Base-by-base conservation (phyloP, 2,113 vertebrate genomes). In the Mixornis gularis region DNA sequence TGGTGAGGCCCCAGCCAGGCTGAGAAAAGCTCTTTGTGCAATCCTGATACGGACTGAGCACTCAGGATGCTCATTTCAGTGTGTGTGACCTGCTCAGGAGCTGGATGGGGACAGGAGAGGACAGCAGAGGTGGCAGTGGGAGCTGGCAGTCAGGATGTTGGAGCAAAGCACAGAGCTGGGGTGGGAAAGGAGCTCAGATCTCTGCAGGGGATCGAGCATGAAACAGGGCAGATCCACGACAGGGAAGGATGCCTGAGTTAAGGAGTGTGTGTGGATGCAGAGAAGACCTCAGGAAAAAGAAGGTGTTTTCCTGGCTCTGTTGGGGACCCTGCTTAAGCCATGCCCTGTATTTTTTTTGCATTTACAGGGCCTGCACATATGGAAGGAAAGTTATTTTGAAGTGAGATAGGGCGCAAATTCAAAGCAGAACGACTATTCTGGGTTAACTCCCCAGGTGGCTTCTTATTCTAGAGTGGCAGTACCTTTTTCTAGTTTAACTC, bases 401-500 rank as follows among this genome's bases (percentile, higher is more conserved):
- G 79, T 10, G 36, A 89, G 43, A 82, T 0, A 79, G 64, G 91
- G 85, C 11, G 26, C 1, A 0, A 94, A 92, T 77, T 91, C 79
- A 94, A 96, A 95, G 92, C 91, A 94, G 94, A 93, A 59, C 91
- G 55, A 79, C 79, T 92, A n/a, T 94, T 96, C 92, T 96, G 85
- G 95, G 95, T 95, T 96, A 94, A 93, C 87, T 96, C 96, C 95
- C 94, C 81, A 93, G 95, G 87, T 83, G 68, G 56, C 36, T 85
- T 44, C 94, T 89, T 89, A 63, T 87, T 93, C 92, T 94, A 81
- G 85, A 91, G 60, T 73, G 79, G 44, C 80, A 89, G 21, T 85
- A 40, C n/a, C 70, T 91, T 93, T 72, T 92, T 34, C 89, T 81
- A 89, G 92, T 87, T 94, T 94, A 94, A 81, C 65, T 89, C 87